Conservation (phyloP, 2,113 vertebrate genomes). For the Hemiprocne comata region DNA sequence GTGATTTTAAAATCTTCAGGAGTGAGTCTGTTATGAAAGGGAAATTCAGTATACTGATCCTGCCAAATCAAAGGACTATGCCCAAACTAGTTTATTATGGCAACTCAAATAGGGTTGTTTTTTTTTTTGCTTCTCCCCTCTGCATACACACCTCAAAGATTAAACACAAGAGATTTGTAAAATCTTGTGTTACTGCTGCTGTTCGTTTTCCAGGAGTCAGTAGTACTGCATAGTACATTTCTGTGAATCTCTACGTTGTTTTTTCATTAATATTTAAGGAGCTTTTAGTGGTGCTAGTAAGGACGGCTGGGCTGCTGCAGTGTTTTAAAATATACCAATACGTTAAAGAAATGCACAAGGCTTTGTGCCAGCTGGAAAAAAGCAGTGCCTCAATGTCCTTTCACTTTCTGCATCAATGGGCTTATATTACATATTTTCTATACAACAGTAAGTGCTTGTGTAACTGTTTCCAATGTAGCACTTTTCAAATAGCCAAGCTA, state of each 20-base stretch:
- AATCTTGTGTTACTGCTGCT: neutral
- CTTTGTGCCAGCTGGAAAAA: neutral
- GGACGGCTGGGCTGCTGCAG: neutral
- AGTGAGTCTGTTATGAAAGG: neutral
- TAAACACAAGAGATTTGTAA: neutral
- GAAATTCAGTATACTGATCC: neutral
- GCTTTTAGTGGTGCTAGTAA: neutral
- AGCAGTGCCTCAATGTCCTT: neutral
- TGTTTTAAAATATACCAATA: slow-evolving; percentile 12
- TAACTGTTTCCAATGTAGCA: neutral
- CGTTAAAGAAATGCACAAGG: neutral
- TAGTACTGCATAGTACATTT: neutral
- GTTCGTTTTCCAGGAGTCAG: slow-evolving; percentile 4
- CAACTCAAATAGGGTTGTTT: neutral
- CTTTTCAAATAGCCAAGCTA: neutral
- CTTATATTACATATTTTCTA: neutral
- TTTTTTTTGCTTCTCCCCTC: neutral
- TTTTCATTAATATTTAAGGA: slow-evolving; percentile 50
- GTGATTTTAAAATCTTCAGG: neutral
- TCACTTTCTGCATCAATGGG: neutral
- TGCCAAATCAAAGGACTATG: neutral
- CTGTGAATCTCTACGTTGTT: neutral
- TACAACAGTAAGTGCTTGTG: neutral
- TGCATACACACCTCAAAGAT: neutral
- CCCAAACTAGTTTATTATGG: neutral